These are phyloP conservation scores for Jaculus jaculus DNA, from an alignment of 2,113 vertebrate species.

Conservation along the genomic window DNA sequence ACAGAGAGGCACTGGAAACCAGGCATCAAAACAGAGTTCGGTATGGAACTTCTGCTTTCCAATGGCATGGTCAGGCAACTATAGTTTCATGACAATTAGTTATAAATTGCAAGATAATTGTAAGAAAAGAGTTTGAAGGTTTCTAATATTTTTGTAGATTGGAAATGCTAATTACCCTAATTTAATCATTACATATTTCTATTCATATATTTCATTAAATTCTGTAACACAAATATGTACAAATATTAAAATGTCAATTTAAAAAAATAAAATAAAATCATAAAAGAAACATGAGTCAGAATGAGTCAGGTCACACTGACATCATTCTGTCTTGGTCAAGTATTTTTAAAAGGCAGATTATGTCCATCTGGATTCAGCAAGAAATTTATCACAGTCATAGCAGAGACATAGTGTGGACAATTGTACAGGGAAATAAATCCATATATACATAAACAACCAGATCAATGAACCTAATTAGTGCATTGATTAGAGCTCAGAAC, in stretches of 20 bases:
- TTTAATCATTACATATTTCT: neutral
- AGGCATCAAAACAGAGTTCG: neutral
- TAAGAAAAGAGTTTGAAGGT: neutral
- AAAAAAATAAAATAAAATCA: neutral
- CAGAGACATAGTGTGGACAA: neutral
- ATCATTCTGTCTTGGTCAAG: constrained; percentile 9
- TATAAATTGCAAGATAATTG: neutral
- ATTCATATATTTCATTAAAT: neutral
- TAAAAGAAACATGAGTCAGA: neutral
- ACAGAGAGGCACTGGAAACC: neutral
- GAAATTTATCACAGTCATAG: constrained; percentile 26
- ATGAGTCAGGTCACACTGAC: constrained; percentile 40
- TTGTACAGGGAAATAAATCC: neutral
- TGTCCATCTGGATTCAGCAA: constrained; percentile 10
- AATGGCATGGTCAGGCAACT: neutral
- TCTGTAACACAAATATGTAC: neutral
- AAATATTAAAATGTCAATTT: neutral
- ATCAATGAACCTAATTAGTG: constrained; percentile 4
- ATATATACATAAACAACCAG: neutral
- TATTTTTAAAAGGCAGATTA: constrained; percentile 30
- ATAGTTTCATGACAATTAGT: neutral
- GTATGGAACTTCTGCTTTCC: neutral
- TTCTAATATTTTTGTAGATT: neutral
- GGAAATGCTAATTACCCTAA: neutral
- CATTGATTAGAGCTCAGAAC: neutral